Evolutionary conservation across 2,113 vertebrate species (phyloP).

Genomic region (Empidonax traillii): DNA sequence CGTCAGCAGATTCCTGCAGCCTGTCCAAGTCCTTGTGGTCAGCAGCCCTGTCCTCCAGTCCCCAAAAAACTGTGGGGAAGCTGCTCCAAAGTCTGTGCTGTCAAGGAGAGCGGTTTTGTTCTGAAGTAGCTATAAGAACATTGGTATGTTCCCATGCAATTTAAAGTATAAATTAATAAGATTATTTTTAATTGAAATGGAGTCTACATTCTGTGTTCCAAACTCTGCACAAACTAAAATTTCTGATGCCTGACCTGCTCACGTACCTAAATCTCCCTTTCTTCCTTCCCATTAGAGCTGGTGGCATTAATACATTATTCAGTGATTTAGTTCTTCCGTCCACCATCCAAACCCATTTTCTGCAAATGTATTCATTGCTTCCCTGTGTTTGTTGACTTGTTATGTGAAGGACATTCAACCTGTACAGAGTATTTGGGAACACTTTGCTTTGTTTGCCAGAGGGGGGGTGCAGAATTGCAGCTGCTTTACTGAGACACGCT

Average conservation of each 20-base stretch:
- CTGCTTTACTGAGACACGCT: not conserved
- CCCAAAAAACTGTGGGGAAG: not conserved
- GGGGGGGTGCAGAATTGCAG: not conserved
- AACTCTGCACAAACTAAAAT: not conserved
- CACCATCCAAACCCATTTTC: slow-evolving; percentile 27
- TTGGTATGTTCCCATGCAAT: not conserved
- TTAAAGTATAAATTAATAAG: not conserved
- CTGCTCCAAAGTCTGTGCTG: not conserved
- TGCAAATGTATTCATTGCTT: slow-evolving; percentile 33
- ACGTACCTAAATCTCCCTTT: not conserved
- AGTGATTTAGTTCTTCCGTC: slow-evolving; percentile 2
- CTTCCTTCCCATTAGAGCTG: not conserved
- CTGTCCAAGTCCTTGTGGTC: not conserved
- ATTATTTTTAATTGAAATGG: slow-evolving; percentile 7
- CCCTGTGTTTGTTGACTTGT: slow-evolving; percentile 35
- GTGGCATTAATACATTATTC: slow-evolving; percentile 45
- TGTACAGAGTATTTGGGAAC: not conserved
- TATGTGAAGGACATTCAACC: slow-evolving; percentile 28
- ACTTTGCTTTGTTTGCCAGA: slow-evolving; percentile 19
- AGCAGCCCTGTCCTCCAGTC: not conserved
- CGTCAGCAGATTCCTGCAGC: not conserved
- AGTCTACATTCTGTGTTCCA: not conserved
- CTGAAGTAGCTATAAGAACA: not conserved
- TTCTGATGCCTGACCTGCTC: slow-evolving; percentile 17
- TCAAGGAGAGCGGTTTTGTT: not conserved